Evolutionary conservation across 2,113 vertebrate genomes (phyloP), one percentile per base, ranked within the genome.

Genomic region (Plotosus lineatus): DNA sequence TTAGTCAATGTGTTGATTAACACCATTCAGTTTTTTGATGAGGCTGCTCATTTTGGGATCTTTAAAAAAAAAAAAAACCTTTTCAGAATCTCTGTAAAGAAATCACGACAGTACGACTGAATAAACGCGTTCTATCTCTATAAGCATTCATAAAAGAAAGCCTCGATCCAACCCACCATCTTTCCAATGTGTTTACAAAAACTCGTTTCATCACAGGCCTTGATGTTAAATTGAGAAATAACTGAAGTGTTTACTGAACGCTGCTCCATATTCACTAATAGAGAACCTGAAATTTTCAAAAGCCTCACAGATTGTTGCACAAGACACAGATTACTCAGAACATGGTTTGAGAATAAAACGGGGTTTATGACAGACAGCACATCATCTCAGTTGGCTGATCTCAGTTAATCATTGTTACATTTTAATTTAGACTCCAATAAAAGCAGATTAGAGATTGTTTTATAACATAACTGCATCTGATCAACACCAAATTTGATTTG

Each of bases 401-500:
- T 73, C 46, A 33, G 69, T 33, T 73, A 21, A 73, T 36, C 40
- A 68, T 23, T 42, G 26, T 2, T 61, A 23, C 10, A 46, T 61
- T 61, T 10, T 46, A 8, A 50, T 72, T 73, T 40, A n/a, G 26
- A 46, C 28, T 11, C 8, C 71, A 19, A 71, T 71, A 28, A 58
- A 58, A 23, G 40, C 9, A 6, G 31, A 38, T 50, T 19, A 31
- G 26, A 48, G n/a, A 19, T 15, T 73, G 31, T 42, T 46, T 75
- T 44, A 76, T 77, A 31, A 48, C 38, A 40, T 33, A 12, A 42
- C 19, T 68, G 61, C 44, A 6, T 82, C 68, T 76, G 61, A 66
- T 69, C 66, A 46, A 33, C 19, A 26, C 19, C 33, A 19, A 50
- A 23, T 15, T 65, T 75, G 60, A 80, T 74, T 55, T 63, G 15